phyloP scores from a whole-genome alignment of 2,797 vertebrate species.

The Anas georgica region DNA sequence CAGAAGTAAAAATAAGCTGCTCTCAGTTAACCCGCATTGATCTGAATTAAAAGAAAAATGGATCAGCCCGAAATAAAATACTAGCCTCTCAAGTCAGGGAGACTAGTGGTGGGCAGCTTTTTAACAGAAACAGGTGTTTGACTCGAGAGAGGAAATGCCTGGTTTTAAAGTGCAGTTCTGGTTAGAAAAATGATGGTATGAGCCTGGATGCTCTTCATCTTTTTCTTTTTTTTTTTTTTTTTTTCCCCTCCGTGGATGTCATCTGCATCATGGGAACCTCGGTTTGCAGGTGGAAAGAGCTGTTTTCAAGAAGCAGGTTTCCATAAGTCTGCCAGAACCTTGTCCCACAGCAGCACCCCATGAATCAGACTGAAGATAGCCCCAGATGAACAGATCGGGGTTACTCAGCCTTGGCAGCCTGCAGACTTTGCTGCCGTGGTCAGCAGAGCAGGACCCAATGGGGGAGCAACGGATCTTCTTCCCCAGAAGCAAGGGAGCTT shows the following conservation, averaged over 20 bases:
- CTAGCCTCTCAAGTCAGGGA: not conserved
- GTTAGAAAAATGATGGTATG: not conserved
- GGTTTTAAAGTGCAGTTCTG: not conserved
- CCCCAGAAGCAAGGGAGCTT: not conserved
- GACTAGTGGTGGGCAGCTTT: not conserved
- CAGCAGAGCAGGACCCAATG: not conserved
- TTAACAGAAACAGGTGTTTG: not conserved
- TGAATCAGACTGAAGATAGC: not conserved
- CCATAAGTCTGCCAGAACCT: not conserved
- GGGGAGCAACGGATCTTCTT: too few relatives aligned
- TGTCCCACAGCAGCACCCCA: not conserved
- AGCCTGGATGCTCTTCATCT: accelerated
- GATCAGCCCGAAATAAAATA: constrained; percentile 46
- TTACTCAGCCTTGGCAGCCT: not conserved
- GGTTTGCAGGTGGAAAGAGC: not conserved
- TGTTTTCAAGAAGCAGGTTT: not conserved
- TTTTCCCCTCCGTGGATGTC: not conserved
- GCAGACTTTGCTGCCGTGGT: not conserved
- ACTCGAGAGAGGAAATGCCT: not conserved
- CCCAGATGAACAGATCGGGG: accelerated
- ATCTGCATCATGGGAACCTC: accelerated
- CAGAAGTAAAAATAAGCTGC: constrained; percentile 74
- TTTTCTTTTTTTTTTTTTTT: not conserved
- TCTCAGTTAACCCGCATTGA: constrained; percentile 75
- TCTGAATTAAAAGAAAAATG: constrained; percentile 74